Evolutionary conservation across 2,113 vertebrate genomes (phyloP), one percentile per base, ranked within the genome.

Genomic region (Entelurus aequoreus): DNA sequence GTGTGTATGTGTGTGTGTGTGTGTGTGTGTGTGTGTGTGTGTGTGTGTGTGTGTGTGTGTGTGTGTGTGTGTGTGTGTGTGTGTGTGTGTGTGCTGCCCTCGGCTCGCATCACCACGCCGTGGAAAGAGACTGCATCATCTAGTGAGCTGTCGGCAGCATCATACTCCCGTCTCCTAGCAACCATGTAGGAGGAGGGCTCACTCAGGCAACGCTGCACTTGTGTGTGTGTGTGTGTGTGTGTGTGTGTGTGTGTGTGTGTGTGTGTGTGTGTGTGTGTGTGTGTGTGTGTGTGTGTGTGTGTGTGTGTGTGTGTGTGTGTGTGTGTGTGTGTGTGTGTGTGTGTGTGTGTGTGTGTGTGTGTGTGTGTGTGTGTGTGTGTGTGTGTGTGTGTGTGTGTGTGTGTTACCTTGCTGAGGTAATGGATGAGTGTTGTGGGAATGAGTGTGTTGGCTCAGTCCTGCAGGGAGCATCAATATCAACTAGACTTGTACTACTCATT

Each of bases 151-250:
- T 71, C 76, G 78, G 71, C 77, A 84, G 81, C 85, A 77, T 86
- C 79, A 72, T 68, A 84, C 75, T 74, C 76, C 60, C 52, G 88
- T 91, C 80, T 79, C 89, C 82, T 88, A 90, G 89, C 89, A 90
- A 90, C 90, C 76, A 59, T 77, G 78, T 71, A 72, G 83, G 72
- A 78, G 78, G 79, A 80, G 77, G 81, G 76, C 70, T 83, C 53
- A 37, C 67, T 85, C 76, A 76, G 79, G 80, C 79, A 78, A 69
- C 69, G 78, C 80, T 68, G 76, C 66, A 72, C 77, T 80, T 85
- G 77, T 76, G 84, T 80, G 68, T 76, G 70, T 12, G 67, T 12
- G 16, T 87, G 78, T 76, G 77, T 73, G n/a, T 9, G 37, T 84
- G 79, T 83, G 77, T 68, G 67, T 76, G 69, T 28, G 28, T 28